These are phyloP conservation scores for Arremon brunneinucha DNA, from an alignment of 2,797 vertebrate species.

Conservation along the genomic window DNA sequence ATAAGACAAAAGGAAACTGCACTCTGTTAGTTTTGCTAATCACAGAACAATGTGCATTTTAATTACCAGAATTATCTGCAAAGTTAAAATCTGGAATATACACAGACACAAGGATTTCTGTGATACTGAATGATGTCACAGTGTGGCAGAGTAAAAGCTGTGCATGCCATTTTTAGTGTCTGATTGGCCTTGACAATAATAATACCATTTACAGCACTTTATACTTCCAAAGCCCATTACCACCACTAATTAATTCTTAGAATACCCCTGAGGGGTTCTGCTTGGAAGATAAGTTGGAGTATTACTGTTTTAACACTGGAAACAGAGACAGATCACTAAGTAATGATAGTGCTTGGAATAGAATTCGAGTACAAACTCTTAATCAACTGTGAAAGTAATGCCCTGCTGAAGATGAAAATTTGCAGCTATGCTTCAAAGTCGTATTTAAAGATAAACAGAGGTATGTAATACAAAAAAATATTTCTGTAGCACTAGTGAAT, in stretches of 20 bases:
- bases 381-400: not conserved
- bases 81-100: not conserved
- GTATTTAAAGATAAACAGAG: not conserved
- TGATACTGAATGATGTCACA: not conserved
- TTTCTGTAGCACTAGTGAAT: not conserved
- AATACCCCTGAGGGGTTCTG: not conserved
- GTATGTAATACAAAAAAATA: not conserved
- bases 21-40: conserved; percentile 3
- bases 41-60: not conserved
- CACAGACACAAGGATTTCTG: not conserved
- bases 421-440: not conserved
- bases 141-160: not conserved
- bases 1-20: not conserved
- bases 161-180: not conserved
- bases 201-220: conserved; percentile 22
- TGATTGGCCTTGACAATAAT: conserved; percentile 20
- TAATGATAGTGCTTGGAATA: not conserved
- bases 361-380: not conserved
- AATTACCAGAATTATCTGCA: not conserved
- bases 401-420: not conserved
- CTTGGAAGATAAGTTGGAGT: conserved; percentile 39
- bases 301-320: conserved; percentile 14
- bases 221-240: conserved; percentile 35
- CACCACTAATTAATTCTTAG: conserved; percentile 49
- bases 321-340: not conserved